Base-by-base conservation (phyloP, 1,140 invertebrate species). In the Drosophila sturtevanti region DNA sequence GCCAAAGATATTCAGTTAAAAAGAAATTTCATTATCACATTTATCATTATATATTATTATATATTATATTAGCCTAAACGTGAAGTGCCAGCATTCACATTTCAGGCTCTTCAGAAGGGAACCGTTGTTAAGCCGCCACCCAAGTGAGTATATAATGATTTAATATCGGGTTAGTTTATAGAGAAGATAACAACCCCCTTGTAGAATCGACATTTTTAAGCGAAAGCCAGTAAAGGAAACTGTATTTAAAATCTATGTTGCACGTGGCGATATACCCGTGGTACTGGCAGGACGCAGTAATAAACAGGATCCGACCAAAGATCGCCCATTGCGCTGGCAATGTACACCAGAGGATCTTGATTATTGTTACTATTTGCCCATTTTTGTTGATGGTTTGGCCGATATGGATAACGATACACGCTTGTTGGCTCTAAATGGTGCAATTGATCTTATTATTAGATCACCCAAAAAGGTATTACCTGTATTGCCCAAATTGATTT, bases 301-400 rank as follows among this genome's bases (percentile, higher is more conserved):
- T 56, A 90, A 86, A 27, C 74, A 90, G 63, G 79, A 87, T 37
- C 86, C 86, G 0, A 85, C 75, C 48, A 79, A 80, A 70, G 77
- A 87, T 38, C 77, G 77, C 24, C 76, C 79, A 0, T 48, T 91
- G 34, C 89, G 85, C 60, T 92, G 91, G 91, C 73, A 77, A 38
- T 89, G 90, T 65, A 69, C 62, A 0, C 91, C 91, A 5, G 78
- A 96, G 63, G 96, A 97, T 72, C 92, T 99, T 24, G 98, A 99
- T 91, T 98, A 97, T 90, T 96, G 97, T 86, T 96, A 98, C 90
- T 99, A 98, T 90, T 92, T 99, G 12, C 98, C 98, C 1, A 94
- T 99, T 90, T 98, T 99, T 91, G 98, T 98, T 82, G 97, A 98
- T 86, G 98, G 98, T 3, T 44, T 91, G 54, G 84, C 89, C 5